A percentile compares a stretch with the other conserved stretches of the same genome.
These are phyloP conservation scores for Muscicapa comitata DNA, from an alignment of 2,797 vertebrate genomes.

Conservation along the genomic window DNA sequence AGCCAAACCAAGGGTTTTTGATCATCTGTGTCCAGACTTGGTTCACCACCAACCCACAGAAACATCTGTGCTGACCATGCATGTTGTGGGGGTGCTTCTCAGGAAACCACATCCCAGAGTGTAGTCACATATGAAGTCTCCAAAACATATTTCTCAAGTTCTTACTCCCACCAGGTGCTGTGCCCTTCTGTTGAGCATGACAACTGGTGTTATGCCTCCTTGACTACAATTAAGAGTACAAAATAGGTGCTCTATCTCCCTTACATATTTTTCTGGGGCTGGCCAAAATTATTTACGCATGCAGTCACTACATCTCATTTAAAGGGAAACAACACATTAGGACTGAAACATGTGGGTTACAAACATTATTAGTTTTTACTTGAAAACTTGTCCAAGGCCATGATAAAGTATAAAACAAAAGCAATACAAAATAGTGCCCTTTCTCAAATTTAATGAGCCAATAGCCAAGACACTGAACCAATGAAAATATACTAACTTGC, in stretches of 20 bases:
- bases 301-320: background rate
- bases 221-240: background rate
- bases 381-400: background rate
- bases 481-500: background rate
- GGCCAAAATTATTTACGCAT: background rate
- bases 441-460: background rate
- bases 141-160: background rate
- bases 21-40: background rate
- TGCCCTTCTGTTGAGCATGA: background rate
- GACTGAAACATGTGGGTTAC: background rate
- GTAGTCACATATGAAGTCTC: background rate
- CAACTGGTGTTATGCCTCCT: background rate
- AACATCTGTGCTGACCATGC: background rate
- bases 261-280: background rate
- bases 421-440: background rate
- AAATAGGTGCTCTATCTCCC: background rate
- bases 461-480: background rate
- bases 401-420: background rate
- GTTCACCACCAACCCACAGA: background rate
- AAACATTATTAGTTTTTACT: background rate
- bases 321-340: background rate
- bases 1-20: background rate
- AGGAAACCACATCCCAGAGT: background rate
- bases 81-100: background rate
- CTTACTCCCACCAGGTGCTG: background rate